phyloP scores from a whole-genome alignment of 2,797 vertebrate genomes.

The Pterois miles region DNA sequence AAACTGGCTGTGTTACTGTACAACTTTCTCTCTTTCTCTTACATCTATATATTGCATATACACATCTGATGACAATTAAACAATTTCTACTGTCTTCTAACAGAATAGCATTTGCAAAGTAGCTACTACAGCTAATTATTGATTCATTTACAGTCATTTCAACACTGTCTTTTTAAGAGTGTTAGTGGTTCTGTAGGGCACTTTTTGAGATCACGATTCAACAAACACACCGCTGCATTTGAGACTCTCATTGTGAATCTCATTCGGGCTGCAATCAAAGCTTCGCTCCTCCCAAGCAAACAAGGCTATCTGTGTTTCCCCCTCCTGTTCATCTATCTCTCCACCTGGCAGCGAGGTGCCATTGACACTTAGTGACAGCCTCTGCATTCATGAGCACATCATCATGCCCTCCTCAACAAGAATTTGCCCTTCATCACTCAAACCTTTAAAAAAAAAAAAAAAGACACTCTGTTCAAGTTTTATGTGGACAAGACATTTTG shows the following conservation, averaged over 20 bases:
- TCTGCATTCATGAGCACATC: slow-evolving; percentile 67
- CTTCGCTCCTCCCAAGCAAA: slow-evolving; percentile 34
- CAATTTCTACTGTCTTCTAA: background rate
- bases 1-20: background rate
- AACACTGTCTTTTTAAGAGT: background rate
- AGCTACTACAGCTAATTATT: background rate
- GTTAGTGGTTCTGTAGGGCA: background rate
- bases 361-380: slow-evolving; percentile 50
- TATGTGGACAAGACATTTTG: background rate
- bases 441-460: slow-evolving; percentile 1
- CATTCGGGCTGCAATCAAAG: slow-evolving; percentile 30
- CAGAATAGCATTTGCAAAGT: background rate
- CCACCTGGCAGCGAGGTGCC: slow-evolving; percentile 42
- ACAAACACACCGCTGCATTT: slow-evolving; percentile 2
- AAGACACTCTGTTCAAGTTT: slow-evolving; percentile 17
- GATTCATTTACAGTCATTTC: background rate
- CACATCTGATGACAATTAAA: background rate
- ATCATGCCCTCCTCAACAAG: slow-evolving; percentile 58
- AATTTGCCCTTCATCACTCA: slow-evolving; percentile 74
- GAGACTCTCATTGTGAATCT: slow-evolving; percentile 1
- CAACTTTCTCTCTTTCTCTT: background rate
- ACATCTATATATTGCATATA: background rate
- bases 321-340: slow-evolving; percentile 54
- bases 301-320: slow-evolving; percentile 16
- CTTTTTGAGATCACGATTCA: slow-evolving; percentile 2